Base-by-base conservation (phyloP, 2,888 invertebrate genomes). In the Athalia rosae region DNA sequence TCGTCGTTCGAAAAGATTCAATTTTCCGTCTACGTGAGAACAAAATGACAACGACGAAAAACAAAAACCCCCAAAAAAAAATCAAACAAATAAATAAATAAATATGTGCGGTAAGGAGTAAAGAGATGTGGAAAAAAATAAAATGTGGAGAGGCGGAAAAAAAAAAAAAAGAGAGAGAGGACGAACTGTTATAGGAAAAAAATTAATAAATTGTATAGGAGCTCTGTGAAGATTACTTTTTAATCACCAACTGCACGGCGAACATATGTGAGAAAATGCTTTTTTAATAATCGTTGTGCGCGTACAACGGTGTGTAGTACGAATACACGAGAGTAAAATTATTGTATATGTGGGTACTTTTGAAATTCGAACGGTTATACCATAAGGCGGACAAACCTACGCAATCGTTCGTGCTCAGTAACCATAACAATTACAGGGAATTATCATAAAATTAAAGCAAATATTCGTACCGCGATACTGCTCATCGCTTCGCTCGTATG, bases 231-330 rank as follows among this genome's bases (percentile, higher is more conserved):
- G 56, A 71, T 71, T 71, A 71, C 71, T 43, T 71, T 71, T 71
- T 71, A 71, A 71, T 71, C 71, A 28, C 28, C 28, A 28, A 28
- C 28, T 28, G 71, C 9, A 71, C 45, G 56, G 13, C 15, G 4
- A 53, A 13, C 58, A 13, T 41, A 71, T 71, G 71, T 71, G 71
- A 71, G 71, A 71, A 71, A 71, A 71, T 71, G 45, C 71, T 71
- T 71, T 71, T 71, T 58, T 71, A 71, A 71, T 71, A 71, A 71
- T 71, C 56, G 43, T 58, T 53, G 13, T 67, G n/a, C n/a, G 4
- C 3, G n/a, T 4, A 53, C 4, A 8, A 53, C 4, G 53, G 53
- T 53, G n/a, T 53, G 53, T 53, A 4, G n/a, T n/a, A 13, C n/a
- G 8, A 61, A 8, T 28, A 15, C 71, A 71, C 71, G 56, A 15